These are phyloP conservation scores for Sardinella longiceps DNA, from an alignment of 2,797 vertebrate genomes.

Conservation along the genomic window DNA sequence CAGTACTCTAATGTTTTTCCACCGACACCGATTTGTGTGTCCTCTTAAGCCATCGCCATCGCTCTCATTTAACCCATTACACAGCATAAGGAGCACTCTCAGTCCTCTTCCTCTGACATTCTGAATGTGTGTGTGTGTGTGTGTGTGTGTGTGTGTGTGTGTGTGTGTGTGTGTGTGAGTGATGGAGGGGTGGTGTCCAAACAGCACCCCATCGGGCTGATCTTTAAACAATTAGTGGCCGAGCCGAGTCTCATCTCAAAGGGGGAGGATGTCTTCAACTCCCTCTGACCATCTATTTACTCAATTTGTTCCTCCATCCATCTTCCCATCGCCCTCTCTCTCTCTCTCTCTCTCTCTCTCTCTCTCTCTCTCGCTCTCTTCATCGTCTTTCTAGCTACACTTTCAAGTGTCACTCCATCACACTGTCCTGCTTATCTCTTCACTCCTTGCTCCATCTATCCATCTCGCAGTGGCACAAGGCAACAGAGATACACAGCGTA, in stretches of 20 bases:
- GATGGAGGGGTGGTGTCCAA: background rate
- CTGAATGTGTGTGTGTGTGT: background rate
- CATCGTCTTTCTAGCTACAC: background rate
- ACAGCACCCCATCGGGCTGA: background rate
- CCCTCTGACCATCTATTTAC: background rate
- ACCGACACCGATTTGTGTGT: background rate
- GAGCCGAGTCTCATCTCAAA: background rate
- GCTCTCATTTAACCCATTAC: too few relatives aligned
- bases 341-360: background rate
- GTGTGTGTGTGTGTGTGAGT: constrained; percentile 12
- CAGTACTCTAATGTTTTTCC: background rate
- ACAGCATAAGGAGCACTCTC: background rate
- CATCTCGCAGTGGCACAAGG: background rate
- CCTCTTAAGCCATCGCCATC: background rate
- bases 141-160: background rate
- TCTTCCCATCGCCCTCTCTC: background rate
- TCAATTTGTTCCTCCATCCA: constrained; percentile 5
- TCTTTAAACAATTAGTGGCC: background rate
- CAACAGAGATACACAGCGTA: constrained; percentile 22
- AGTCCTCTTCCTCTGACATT: background rate
- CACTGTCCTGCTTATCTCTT: background rate
- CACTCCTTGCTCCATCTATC: background rate
- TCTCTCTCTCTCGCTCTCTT: constrained; percentile 31
- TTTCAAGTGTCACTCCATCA: background rate
- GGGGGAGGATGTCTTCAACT: background rate